phyloP scores from a whole-genome alignment of 2,888 invertebrate genomes.

The Pecten maximus region DNA sequence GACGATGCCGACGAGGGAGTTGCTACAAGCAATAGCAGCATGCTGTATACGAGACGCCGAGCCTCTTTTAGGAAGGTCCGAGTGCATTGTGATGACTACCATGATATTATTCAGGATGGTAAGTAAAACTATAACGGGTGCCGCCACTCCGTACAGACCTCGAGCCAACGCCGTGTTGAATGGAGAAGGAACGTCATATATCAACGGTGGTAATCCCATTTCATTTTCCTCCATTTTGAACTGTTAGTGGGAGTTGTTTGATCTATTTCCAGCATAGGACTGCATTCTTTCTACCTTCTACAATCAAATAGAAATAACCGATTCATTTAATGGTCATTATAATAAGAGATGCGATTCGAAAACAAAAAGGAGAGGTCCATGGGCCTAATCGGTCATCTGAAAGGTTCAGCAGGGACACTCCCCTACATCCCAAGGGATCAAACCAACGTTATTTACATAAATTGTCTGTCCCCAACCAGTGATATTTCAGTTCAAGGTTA shows the following conservation, averaged over 20 bases:
- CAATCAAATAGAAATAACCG: background rate
- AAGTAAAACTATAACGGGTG: background rate
- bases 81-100: background rate
- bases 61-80: background rate
- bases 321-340: too few relatives aligned
- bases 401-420: too few relatives aligned
- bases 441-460: too few relatives aligned
- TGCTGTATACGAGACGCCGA: slow-evolving; percentile 5
- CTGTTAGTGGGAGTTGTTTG: background rate
- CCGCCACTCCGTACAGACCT: background rate
- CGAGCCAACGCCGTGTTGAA: background rate
- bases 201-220: background rate
- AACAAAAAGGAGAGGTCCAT: too few relatives aligned
- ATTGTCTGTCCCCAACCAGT: too few relatives aligned
- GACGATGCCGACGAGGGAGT: background rate
- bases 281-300: background rate
- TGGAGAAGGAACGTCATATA: background rate
- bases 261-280: background rate
- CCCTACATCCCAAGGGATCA: too few relatives aligned
- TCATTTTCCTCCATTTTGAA: background rate
- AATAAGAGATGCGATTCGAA: too few relatives aligned
- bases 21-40: background rate
- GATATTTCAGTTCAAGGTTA: too few relatives aligned
- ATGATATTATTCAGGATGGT: background rate
- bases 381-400: too few relatives aligned